Conservation (phyloP, 2,113 vertebrate genomes). For the Mungos mungo region DNA sequence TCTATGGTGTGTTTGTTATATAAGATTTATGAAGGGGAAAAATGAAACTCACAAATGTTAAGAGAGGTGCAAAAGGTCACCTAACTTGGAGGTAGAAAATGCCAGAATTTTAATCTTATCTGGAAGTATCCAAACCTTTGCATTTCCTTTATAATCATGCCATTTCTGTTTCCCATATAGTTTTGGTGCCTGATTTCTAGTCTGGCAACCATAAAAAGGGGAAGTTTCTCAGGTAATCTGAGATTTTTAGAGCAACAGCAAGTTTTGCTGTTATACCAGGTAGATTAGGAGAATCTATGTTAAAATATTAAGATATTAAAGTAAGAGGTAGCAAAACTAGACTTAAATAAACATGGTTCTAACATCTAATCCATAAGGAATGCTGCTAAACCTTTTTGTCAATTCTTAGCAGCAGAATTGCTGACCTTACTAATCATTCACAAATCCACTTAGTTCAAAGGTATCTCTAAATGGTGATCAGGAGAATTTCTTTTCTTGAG, state of each 20-base stretch:
- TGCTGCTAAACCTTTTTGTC: neutral
- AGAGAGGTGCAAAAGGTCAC: neutral
- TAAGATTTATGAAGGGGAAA: constrained; percentile 2
- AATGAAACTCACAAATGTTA: neutral
- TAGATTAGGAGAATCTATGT: neutral
- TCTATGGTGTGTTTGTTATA: neutral
- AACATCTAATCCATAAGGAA: neutral
- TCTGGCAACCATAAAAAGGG: neutral
- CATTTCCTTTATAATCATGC: neutral
- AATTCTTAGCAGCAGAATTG: neutral
- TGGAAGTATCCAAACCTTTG: neutral
- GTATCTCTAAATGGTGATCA: neutral
- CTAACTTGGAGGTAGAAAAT: neutral
- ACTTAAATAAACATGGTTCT: neutral
- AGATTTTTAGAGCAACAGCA: neutral
- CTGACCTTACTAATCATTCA: neutral
- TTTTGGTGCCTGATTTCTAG: neutral
- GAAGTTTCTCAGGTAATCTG: neutral
- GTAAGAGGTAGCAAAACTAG: neutral
- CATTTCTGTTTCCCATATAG: neutral
- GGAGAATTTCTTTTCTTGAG: neutral
- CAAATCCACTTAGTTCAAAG: neutral
- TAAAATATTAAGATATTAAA: constrained; percentile 19
- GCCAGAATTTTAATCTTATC: neutral
- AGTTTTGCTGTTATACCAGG: neutral